Percentiles rank a stretch among this genome's conserved stretches.
Evolutionary conservation across 2,888 invertebrate genomes (phyloP).

Genomic region (Zeuzera pyrina): DNA sequence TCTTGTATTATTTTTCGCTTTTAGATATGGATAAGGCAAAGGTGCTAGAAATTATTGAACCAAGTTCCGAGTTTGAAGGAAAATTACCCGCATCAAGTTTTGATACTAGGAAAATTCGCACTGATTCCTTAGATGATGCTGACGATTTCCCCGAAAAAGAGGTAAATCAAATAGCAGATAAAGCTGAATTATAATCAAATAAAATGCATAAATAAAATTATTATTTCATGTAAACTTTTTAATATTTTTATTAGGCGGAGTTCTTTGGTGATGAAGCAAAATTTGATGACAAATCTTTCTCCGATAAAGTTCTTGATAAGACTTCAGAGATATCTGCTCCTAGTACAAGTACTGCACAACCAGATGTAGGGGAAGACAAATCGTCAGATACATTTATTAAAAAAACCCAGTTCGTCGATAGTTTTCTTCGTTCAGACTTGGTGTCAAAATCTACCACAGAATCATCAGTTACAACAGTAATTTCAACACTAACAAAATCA

Average conservation of each 20-base stretch:
- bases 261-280: conserved; percentile 50
- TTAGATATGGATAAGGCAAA: conserved; percentile 69
- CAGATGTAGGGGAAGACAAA: conserved; percentile 28
- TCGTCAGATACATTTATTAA: conserved; percentile 30
- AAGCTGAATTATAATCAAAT: too few species aligned
- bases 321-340: conserved; percentile 20
- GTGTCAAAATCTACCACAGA: conserved; percentile 65
- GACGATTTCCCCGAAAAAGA: conserved; percentile 70
- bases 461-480: conserved; percentile 61
- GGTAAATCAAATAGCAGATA: too few species aligned
- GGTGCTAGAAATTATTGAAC: conserved; percentile 68
- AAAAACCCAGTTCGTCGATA: conserved; percentile 45
- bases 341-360: conserved; percentile 25
- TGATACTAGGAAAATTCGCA: conserved; percentile 58
- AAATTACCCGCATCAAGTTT: conserved; percentile 51
- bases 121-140: conserved; percentile 67
- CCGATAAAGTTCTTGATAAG: too few species aligned
- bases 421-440: conserved; percentile 41
- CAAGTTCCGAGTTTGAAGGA: conserved; percentile 52
- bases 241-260: conserved; percentile 33
- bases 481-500: conserved; percentile 60
- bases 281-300: conserved; percentile 34
- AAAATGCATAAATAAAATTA: too few species aligned
- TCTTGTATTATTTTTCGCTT: conserved; percentile 15
- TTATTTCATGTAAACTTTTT: not conserved